Evolutionary conservation across 1,140 invertebrate species (phyloP).

Genomic region (Sipha flava): DNA sequence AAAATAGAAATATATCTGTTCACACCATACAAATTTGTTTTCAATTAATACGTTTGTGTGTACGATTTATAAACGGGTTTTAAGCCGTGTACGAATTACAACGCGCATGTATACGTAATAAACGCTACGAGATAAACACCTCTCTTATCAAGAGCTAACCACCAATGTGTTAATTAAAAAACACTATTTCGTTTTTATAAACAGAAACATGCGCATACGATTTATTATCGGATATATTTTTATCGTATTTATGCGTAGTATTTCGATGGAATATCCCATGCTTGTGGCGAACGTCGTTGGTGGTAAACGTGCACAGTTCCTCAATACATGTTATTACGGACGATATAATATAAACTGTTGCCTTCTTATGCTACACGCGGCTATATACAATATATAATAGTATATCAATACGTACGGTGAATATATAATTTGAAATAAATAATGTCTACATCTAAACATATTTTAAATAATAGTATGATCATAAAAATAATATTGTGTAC

Average conservation of each 20-base stretch:
- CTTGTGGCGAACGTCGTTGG: slow-evolving; percentile 22
- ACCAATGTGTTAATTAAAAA: not conserved
- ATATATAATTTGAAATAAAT: slow-evolving; percentile 7
- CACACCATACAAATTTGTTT: not conserved
- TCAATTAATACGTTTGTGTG: not conserved
- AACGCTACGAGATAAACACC: not conserved
- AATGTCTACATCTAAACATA: not conserved
- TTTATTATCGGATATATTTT: no score
- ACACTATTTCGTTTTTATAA: not conserved
- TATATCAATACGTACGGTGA: not conserved
- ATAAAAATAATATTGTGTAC: not conserved
- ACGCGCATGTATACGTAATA: no score
- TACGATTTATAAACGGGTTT: not conserved
- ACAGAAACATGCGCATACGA: no score
- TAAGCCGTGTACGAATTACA: not conserved
- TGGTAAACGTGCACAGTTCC: not conserved
- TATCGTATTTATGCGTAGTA: no score
- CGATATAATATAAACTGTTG: not conserved
- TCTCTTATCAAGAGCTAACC: no score
- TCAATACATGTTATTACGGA: not conserved
- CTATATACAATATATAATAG: not conserved
- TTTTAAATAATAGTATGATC: not conserved
- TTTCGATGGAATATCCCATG: not conserved
- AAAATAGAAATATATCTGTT: no score
- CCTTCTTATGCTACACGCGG: no score